Evolutionary conservation across 2,888 invertebrate genomes (phyloP).

Genomic region (Acanthosepion esculentum): DNA sequence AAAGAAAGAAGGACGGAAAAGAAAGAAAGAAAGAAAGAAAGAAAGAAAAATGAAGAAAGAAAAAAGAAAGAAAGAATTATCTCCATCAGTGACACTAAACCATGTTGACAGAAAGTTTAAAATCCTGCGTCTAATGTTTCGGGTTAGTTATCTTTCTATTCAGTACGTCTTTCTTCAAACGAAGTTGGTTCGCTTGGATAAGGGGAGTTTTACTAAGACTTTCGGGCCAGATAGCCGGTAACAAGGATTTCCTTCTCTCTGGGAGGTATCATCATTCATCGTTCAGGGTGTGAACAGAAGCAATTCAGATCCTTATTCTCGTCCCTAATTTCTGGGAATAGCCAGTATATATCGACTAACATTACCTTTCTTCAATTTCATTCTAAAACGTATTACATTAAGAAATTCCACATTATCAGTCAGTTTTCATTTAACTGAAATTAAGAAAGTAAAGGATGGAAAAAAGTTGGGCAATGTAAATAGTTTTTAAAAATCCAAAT

Average conservation of each 20-base stretch:
- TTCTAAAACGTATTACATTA: not conserved
- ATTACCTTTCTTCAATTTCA: not conserved
- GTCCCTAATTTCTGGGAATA: not conserved
- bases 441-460: too few species aligned
- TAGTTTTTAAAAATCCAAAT: too few species aligned
- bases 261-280: not conserved
- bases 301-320: not conserved
- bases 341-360: not conserved
- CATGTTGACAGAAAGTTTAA: conserved; percentile 6
- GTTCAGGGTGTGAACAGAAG: not conserved
- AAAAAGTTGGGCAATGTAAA: too few species aligned
- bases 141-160: not conserved
- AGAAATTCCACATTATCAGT: not conserved
- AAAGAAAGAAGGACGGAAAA: not conserved
- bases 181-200: not conserved
- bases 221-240: not conserved
- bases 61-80: not conserved
- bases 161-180: not conserved
- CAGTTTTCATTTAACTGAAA: not conserved
- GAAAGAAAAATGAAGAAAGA: not conserved
- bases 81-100: not conserved
- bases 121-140: not conserved
- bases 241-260: not conserved
- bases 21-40: not conserved
- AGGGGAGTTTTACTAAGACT: not conserved